Conservation (phyloP, 1,140 invertebrate genomes). For the Drosophila takahashii region DNA sequence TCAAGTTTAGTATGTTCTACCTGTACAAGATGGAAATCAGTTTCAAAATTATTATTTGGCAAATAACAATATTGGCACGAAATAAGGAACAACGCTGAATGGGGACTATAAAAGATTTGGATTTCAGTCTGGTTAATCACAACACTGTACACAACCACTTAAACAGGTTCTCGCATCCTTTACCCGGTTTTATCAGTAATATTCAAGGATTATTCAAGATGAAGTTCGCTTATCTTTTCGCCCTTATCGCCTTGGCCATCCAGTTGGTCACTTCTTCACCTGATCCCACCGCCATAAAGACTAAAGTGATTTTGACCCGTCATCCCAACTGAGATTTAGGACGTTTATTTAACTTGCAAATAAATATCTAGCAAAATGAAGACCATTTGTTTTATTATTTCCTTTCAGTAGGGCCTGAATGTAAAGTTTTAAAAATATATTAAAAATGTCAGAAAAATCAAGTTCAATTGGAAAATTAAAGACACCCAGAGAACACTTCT, state of each 20-base stretch:
- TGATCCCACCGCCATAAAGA: not conserved
- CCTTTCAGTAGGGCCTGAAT: too few species aligned
- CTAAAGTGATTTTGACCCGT: not conserved
- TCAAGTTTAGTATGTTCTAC: too few species aligned
- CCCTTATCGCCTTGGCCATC: conserved; percentile 1
- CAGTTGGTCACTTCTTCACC: not conserved
- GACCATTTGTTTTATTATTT: too few species aligned
- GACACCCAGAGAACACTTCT: not conserved
- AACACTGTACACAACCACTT: not conserved
- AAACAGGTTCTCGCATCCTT: too few species aligned
- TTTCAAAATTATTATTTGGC: not conserved
- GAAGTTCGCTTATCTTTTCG: not conserved
- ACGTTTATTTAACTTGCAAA: too few species aligned
- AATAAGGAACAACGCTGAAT: not conserved
- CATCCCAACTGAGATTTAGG: too few species aligned
- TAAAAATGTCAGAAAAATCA: not conserved
- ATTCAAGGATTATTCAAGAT: not conserved
- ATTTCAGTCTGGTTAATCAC: not conserved
- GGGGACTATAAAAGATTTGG: not conserved
- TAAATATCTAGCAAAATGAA: too few species aligned
- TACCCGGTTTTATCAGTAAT: not conserved
- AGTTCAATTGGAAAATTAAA: not conserved
- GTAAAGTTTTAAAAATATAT: too few species aligned
- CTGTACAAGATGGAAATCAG: not conserved
- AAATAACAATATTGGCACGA: not conserved